phyloP scores from a whole-genome alignment of 2,113 vertebrate species.

The Phasianus colchicus region DNA sequence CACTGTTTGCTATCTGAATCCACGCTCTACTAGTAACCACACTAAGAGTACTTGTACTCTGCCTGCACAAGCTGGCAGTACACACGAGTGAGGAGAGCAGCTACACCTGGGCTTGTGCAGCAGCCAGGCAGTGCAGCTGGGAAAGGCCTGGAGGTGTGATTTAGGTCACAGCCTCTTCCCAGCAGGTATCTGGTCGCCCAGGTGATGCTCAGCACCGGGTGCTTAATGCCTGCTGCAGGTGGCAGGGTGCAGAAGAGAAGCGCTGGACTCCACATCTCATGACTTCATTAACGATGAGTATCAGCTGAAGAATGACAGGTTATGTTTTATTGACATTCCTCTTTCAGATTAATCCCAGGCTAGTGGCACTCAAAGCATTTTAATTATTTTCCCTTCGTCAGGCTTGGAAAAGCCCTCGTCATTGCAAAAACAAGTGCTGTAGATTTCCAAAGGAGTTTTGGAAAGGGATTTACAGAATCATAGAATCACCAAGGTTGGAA shows the following conservation, averaged over 20 bases:
- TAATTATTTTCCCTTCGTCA: background rate
- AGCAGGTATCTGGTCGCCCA: background rate
- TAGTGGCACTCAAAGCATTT: background rate
- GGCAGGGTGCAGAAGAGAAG: background rate
- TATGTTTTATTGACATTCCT: slow-evolving; percentile 28
- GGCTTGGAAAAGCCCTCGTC: background rate
- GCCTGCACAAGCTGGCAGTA: background rate
- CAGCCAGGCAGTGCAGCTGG: background rate
- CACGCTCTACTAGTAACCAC: background rate
- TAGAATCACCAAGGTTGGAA: too few relatives aligned
- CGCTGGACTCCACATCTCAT: background rate
- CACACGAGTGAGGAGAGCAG: rapidly evolving
- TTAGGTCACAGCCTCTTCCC: background rate
- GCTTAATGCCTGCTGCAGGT: background rate
- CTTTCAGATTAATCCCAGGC: background rate
- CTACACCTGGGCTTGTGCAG: rapidly evolving
- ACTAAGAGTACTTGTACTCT: background rate
- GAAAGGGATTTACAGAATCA: too few relatives aligned
- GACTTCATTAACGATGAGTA: slow-evolving; percentile 38
- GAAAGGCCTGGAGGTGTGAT: background rate
- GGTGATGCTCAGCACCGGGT: background rate
- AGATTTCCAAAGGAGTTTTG: background rate
- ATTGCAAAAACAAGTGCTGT: background rate
- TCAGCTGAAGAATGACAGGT: slow-evolving; percentile 4
- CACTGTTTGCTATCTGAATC: background rate